Evolutionary conservation across 2,888 invertebrate species (phyloP).

Genomic region (Thera britannica): DNA sequence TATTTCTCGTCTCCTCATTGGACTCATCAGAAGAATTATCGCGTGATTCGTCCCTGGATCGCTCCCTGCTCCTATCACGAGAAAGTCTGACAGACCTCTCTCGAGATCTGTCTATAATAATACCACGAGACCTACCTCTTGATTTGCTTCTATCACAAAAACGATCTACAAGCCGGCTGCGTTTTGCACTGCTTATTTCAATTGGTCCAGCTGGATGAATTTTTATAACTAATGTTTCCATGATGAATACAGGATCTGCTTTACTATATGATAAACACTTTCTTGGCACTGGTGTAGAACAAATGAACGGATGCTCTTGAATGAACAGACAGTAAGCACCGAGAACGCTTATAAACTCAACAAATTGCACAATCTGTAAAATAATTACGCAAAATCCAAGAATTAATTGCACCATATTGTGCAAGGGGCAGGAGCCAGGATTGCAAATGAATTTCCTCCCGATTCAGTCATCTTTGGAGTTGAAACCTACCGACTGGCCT

Average conservation of each 20-base stretch:
- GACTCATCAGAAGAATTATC: not conserved
- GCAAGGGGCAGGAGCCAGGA: not conserved
- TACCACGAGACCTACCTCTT: constrained; percentile 17
- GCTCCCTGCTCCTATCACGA: constrained; percentile 2
- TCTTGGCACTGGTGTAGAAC: not conserved
- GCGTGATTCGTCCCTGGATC: not conserved
- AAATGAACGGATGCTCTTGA: not conserved
- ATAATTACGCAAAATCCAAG: constrained; percentile 9
- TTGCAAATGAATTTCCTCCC: not conserved
- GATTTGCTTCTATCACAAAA: constrained; percentile 15
- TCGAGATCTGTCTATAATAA: constrained; percentile 2
- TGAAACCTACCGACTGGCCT: too few species aligned
- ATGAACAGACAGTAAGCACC: constrained; percentile 2
- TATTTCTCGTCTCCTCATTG: not conserved
- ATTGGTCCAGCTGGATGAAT: constrained; percentile 13
- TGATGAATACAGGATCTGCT: constrained; percentile 6
- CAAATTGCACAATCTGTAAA: constrained; percentile 20
- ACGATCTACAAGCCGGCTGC: not conserved
- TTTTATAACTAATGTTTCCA: constrained; percentile 32
- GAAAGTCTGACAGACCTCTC: not conserved
- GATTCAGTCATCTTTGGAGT: not conserved
- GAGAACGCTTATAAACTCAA: not conserved
- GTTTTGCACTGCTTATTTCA: constrained; percentile 1
- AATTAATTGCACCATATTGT: not conserved
- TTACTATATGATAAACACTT: not conserved